Base-by-base conservation (phyloP, 2,888 invertebrate genomes). In the Ophioninae sp. region DNA sequence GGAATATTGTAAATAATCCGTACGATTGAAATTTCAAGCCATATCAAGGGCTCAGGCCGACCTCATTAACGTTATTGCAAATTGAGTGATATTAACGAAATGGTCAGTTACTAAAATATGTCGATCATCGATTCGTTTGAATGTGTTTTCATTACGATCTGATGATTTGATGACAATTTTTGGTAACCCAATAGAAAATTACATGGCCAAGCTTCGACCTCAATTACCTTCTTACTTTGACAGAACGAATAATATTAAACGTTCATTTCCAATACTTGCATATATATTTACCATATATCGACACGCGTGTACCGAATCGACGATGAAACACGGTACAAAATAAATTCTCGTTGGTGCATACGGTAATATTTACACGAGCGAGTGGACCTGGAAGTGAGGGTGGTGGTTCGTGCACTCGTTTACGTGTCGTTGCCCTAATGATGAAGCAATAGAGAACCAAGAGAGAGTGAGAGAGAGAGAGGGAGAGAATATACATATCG, bases 401-500 rank as follows among this genome's bases (percentile, higher is more conserved):
- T 51, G 58, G 58, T 77, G 67, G 79, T 69, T 73, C 67, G 71
- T 44, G 61, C 58, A 69, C 79, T 44, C 73, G 82, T 82, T 85
- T 74, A 82, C 82, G 82, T 85, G 81, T 77, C 75, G 74, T 76
- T 81, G 77, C 83, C 76, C 86, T 88, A 88, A 89, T 88, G 88
- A 88, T 86, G 85, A 87, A 86, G 86, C 86, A 86, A 88, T 88
- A 84, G 85, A 87, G 87, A 82, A 13, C 76, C 71, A 75, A 79
- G 51, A 80, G 75, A 79, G 59, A 30, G 74, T 41, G 51, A 67
- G n/a, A 71, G 44, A 64, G 69, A 79, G 51, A 80, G 75, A 79
- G 59, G 23, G 77, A 71, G 58, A 67, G 22, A 75, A 10, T 3
- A 10, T 51, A 51, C 51, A 51, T 51, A 51, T 51, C 13, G 51